Percentiles rank a stretch among this genome's conserved stretches.
Conservation (phyloP, 2,113 vertebrate species). For the Osmerus mordax region DNA sequence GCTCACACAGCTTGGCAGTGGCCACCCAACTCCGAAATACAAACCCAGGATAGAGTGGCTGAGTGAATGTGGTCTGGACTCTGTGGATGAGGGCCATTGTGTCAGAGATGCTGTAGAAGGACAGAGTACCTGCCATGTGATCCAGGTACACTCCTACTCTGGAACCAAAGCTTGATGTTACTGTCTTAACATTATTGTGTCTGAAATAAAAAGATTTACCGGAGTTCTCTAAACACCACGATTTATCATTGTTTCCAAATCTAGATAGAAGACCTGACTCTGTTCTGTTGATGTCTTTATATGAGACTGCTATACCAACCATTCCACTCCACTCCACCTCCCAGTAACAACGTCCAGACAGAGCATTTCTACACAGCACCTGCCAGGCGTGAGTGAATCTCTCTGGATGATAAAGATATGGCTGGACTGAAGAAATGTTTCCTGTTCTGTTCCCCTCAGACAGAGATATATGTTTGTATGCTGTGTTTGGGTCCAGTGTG, state of each 20-base stretch:
- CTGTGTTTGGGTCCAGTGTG: constrained; percentile 14
- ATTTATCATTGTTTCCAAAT: background rate
- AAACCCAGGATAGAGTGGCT: background rate
- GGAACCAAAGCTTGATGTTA: background rate
- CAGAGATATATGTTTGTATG: background rate
- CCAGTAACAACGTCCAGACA: background rate
- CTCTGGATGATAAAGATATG: constrained; percentile 10
- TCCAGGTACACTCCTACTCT: background rate
- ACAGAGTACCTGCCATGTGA: constrained; percentile 8
- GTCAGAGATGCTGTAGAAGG: constrained; percentile 24
- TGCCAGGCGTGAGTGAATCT: background rate
- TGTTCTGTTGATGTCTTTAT: background rate
- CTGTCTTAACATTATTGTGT: background rate
- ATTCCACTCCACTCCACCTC: constrained; percentile 7
- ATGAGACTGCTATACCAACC: background rate
- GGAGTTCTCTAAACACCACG: background rate
- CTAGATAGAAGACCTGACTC: too few relatives aligned
- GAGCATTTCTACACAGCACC: too few relatives aligned
- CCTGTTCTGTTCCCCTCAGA: constrained; percentile 6
- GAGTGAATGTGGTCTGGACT: constrained; percentile 17
- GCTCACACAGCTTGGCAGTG: background rate
- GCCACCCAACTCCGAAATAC: background rate
- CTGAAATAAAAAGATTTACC: background rate
- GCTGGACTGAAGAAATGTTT: background rate
- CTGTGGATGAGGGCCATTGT: constrained; percentile 27